Base-by-base conservation (phyloP, 2,888 invertebrate genomes). In the Drosophila yooni region DNA sequence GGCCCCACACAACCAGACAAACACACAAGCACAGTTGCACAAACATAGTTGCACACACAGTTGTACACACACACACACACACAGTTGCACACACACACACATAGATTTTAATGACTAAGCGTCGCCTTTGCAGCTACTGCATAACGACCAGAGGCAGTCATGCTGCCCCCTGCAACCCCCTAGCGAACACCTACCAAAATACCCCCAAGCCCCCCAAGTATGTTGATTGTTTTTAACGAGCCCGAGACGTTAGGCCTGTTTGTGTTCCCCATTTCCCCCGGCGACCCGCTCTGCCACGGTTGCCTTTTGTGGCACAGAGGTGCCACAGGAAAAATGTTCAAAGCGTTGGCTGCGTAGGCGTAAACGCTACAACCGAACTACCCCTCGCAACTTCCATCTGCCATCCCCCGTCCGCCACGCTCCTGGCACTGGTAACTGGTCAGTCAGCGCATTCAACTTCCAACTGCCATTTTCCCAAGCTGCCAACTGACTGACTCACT, bases 181-280 rank as follows among this genome's bases (percentile, higher is more conserved):
- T 11, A 3, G 18, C 29, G 29, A 29, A 51, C 51, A 51, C 51
- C 29, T 51, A 51, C 51, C 36, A 38, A 54, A 54, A 38, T 36
- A 27, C 27, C 54, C 36, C 36, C 36, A 34, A 11, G 25, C 1
- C 18, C 31, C 25, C 6, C 25, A 11, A 61, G 48, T 34, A 58
- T 57, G 64, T 62, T 71, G 74, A 78, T 81, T 81, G 81, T 81
- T 78, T 81, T 81, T 75, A 81, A 75, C 79, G 78, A 81, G 81
- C 70, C 59, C 48, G 46, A 71, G 75, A 79, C 75, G 58, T 58
- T 70, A 66, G 77, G 79, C 74, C 68, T 59, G 63, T 61, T 60
- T 53, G 38, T 43, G 33, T 25, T 46, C 38, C 43, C 25, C 54
- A 21, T 27, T 13, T 1, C 18, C 8, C 15, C 52, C 1, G 2